These are phyloP conservation scores for Pteronura brasiliensis DNA, from an alignment of 2,113 vertebrate genomes.

Conservation along the genomic window DNA sequence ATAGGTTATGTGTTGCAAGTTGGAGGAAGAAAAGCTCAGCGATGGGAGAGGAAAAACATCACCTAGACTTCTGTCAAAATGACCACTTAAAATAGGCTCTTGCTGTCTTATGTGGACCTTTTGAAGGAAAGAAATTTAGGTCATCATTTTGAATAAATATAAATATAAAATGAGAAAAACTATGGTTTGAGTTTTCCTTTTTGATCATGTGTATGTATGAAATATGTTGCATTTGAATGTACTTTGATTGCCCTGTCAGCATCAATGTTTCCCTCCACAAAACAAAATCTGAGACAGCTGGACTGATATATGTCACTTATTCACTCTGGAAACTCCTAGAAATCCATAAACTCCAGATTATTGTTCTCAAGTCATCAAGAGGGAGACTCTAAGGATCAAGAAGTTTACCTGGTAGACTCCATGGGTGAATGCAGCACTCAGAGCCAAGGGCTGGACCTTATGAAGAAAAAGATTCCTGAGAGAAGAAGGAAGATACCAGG, in stretches of 20 bases:
- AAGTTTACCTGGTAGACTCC: neutral
- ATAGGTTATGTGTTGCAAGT: neutral
- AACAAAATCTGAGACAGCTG: neutral
- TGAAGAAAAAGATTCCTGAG: neutral
- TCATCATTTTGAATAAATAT: neutral
- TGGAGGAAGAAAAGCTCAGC: neutral
- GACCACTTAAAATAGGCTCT: neutral
- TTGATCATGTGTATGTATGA: neutral
- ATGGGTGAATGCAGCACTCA: neutral
- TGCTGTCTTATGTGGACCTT: neutral
- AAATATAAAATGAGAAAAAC: neutral
- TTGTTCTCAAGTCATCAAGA: neutral
- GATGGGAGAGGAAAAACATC: neutral
- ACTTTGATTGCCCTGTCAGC: neutral
- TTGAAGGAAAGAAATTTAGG: neutral
- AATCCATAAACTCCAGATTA: neutral
- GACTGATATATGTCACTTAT: neutral
- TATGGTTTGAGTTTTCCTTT: neutral
- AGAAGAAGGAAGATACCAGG: neutral
- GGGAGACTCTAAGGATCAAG: neutral
- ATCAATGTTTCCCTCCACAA: neutral
- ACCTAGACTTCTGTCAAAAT: too few relatives aligned
- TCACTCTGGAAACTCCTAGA: neutral
- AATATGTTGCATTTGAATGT: neutral
- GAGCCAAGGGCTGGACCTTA: neutral